Base-by-base conservation (phyloP, 1,140 invertebrate genomes). In the Zelostemma sp. region DNA sequence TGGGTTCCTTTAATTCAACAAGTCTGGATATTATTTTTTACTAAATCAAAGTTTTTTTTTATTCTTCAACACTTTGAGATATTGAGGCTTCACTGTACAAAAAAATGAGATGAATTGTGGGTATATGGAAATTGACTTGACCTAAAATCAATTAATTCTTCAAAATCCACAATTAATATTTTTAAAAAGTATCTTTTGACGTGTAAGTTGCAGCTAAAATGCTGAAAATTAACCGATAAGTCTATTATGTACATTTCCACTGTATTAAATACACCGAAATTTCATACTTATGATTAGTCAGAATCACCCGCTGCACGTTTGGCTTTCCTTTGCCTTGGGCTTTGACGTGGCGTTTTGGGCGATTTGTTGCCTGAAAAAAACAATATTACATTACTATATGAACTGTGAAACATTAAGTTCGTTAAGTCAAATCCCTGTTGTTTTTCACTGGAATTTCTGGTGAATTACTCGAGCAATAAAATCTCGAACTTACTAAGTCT, bases 401-500 rank as follows among this genome's bases (percentile, higher is more conserved):
- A 35, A 35, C 21, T 25, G 21, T 25, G 5, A 35, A 35, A 35
- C 11, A n/a, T 11, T 15, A 51, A 35, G n/a, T 6, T 9, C 33
- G 11, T 25, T 25, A 35, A 49, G 41, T 15, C 19, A 3, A 49
- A 35, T 35, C 6, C 56, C 50, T 28, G n/a, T n/a, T n/a, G n/a
- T n/a, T n/a, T n/a, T n/a, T n/a, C n/a, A n/a, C 25, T 28, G 25
- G 25, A 8, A 60, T 62, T 46, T 56, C 41, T 14, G 65, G 38
- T 28, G 25, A 28, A 28, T n/a, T n/a, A 28, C 25, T 28, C 8
- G 25, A 28, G 3, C n/a, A n/a, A 28, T 28, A 28, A 28, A 28
- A 28, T 4, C 8, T 28, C 25, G 25, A 66, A 91, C 93, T 91
- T 88, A 95, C 93, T 94, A 56, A 94, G 86, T 80, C 89, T 89